Conservation (phyloP, 35 echinoderm and acorn worm species). For the Anneissia japonica region DNA sequence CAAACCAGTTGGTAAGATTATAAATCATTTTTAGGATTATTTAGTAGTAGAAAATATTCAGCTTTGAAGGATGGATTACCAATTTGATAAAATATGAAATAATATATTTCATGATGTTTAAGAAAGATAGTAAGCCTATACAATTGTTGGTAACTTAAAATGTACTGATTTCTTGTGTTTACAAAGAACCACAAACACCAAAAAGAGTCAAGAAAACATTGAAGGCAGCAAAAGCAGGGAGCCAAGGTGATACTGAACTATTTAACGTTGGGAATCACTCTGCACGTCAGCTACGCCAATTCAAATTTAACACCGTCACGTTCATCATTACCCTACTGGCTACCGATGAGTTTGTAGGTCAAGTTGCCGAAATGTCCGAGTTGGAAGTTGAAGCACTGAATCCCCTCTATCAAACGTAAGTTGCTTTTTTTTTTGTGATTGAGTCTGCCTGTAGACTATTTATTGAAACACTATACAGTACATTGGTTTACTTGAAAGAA, state of each 20-base stretch:
- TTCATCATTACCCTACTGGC: slow-evolving; percentile 63
- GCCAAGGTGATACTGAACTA: neutral
- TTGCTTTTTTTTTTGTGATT: too few species aligned
- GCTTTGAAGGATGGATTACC: too few species aligned
- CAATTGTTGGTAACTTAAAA: neutral
- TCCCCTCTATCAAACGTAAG: neutral
- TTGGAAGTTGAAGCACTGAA: neutral
- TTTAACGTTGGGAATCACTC: slow-evolving; percentile 45
- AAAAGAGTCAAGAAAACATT: neutral
- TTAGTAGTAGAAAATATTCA: too few species aligned
- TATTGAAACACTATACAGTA: too few species aligned
- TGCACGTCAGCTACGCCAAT: slow-evolving; percentile 69
- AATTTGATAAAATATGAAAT: neutral
- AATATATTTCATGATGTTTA: too few species aligned
- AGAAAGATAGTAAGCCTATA: too few species aligned
- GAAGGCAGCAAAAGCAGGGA: neutral
- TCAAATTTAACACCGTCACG: slow-evolving; percentile 64
- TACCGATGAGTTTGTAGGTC: slow-evolving; percentile 44
- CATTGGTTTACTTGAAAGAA: too few species aligned
- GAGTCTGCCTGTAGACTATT: too few species aligned
- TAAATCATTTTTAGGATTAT: too few species aligned
- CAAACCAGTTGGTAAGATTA: slow-evolving; percentile 17
- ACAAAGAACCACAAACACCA: neutral
- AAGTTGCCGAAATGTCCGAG: slow-evolving; percentile 22
- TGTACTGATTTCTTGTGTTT: neutral